These are phyloP conservation scores for Eugnorisma glareosa DNA, from an alignment of 2,888 invertebrate genomes.

Conservation along the genomic window DNA sequence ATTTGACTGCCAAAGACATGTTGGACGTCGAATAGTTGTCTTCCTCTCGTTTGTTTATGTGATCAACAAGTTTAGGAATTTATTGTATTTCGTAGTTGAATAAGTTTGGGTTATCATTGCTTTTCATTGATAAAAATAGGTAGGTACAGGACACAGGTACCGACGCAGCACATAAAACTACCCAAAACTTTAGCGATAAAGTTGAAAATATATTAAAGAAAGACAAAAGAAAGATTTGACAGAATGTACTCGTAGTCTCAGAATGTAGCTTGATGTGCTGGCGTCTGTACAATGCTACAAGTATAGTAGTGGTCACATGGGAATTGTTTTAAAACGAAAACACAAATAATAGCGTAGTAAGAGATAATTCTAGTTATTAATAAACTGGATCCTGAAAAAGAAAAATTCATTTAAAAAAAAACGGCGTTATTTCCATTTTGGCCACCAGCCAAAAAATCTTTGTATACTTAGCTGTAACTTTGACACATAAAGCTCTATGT, in stretches of 20 bases:
- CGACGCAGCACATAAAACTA: too few species aligned
- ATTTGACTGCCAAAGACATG: constrained; percentile 53
- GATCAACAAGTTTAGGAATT: constrained; percentile 23
- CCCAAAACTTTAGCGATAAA: too few species aligned
- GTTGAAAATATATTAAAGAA: too few species aligned
- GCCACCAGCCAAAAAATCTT: neutral
- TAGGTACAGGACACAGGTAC: too few species aligned
- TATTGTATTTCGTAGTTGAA: neutral
- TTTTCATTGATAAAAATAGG: neutral
- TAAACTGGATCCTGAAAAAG: neutral
- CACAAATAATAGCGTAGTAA: neutral
- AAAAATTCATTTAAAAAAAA: neutral
- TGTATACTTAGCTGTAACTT: neutral
- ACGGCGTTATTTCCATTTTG: neutral
- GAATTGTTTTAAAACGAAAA: neutral
- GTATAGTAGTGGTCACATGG: neutral
- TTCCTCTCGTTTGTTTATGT: constrained; percentile 35
- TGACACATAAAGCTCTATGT: neutral
- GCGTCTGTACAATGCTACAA: neutral
- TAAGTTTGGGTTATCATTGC: neutral
- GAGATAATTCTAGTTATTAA: neutral
- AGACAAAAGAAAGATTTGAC: too few species aligned
- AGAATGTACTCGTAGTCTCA: too few species aligned
- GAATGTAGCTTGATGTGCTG: too few species aligned
- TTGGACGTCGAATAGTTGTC: constrained; percentile 38